A percentile compares a stretch with the other conserved stretches of the same genome.
Conservation (phyloP, 2,113 vertebrate genomes). For the Coregonus clupeaformis region DNA sequence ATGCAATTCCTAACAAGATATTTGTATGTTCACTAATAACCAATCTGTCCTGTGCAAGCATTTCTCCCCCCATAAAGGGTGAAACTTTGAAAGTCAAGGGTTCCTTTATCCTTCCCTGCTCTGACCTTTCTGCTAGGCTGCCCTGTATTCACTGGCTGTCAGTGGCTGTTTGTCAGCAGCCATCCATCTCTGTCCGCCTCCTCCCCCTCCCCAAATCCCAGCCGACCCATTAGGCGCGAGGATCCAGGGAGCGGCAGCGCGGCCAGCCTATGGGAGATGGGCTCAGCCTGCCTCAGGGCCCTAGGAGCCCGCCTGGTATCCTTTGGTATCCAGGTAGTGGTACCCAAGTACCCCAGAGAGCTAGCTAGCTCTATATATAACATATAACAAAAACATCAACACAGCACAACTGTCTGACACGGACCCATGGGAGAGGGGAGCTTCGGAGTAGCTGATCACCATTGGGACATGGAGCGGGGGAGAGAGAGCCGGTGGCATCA, state of each 20-base stretch:
- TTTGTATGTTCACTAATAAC: background rate
- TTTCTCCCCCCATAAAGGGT: conserved; percentile 30
- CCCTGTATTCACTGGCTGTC: conserved; percentile 86
- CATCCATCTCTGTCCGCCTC: conserved; percentile 88
- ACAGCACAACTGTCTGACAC: conserved; percentile 79
- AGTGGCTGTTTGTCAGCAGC: conserved; percentile 82
- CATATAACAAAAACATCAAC: conserved; percentile 62
- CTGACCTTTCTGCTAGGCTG: conserved; percentile 91
- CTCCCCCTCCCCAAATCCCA: conserved; percentile 69
- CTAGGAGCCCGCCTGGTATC: background rate
- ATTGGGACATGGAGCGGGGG: conserved; percentile 37
- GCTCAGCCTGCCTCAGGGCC: no score
- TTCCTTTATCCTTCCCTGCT: conserved; percentile 75
- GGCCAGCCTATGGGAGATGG: conserved; percentile 63
- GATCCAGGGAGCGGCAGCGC: conserved; percentile 81
- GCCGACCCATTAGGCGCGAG: conserved; percentile 84
- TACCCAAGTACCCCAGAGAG: conserved; percentile 84
- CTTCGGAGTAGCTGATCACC: conserved; percentile 78
- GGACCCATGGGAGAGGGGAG: conserved; percentile 85
- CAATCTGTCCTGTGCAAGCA: background rate
- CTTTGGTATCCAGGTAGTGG: conserved; percentile 69
- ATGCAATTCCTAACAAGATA: background rate
- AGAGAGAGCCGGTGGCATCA: conserved; percentile 44
- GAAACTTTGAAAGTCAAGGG: conserved; percentile 93
- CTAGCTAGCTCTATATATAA: conserved; percentile 79